Evolutionary conservation across 2,113 vertebrate genomes (phyloP), one percentile per base, ranked within the genome.

Genomic region (Rhea pennata): DNA sequence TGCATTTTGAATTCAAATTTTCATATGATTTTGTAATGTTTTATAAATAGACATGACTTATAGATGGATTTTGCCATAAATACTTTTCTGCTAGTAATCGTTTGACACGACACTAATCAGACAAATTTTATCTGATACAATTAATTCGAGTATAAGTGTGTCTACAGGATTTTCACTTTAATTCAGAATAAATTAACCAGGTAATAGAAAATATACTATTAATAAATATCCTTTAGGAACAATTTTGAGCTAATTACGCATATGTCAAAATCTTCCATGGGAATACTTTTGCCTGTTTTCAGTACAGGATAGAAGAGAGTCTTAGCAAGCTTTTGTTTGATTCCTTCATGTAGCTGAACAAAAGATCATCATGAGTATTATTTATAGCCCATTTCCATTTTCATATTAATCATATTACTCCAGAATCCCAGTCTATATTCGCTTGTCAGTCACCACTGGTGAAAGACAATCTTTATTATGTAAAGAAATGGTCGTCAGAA

Each of bases 391-490:
- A 0, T 93, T 95, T 92, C 64, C 70, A 83, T 91, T 95, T 94
- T 78, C 91, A 91, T 88, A 74, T 46, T 96, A 96, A 94, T 93
- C 67, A 71, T 69, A 64, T 92, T 95, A 92, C 92, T 91, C 36
- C 69, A 75, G 56, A 93, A 95, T 91, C n/a, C 92, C 75, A 50
- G 89, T 75, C 59, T 96, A 88, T 67, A 91, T 91, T 85, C 73
- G 76, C 82, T 88, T 95, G 77, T 46, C 46, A 84, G 62, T 62
- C 66, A 42, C 69, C 17, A 15, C 50, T 46, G 54, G 50, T 95
- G 90, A 93, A 93, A 96, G 78, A 89, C 78, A 97, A 67, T 88
- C 54, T 88, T 61, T 96, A 90, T 95, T 91, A 96, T 27, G 26
- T 42, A 72, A 84, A 89, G 88, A 97, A 94, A 40, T 19, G 46